Base-by-base conservation (phyloP, 2,113 vertebrate genomes). In the Spea bombifrons region DNA sequence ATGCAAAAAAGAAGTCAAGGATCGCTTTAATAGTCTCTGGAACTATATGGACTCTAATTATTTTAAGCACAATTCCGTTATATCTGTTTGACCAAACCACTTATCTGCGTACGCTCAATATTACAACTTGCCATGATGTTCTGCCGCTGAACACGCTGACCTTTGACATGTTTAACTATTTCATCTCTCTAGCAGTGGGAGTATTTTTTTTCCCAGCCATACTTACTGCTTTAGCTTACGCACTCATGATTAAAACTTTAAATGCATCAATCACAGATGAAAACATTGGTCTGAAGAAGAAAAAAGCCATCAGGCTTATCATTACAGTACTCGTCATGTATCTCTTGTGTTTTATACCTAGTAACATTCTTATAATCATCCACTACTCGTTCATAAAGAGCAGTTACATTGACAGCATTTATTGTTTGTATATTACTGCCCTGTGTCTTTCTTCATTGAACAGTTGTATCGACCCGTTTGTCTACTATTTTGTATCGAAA, bases 81-180 rank as follows among this genome's bases (percentile, higher is more conserved):
- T 99, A 94, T 80, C 78, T 95, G 8, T 88, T 94, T 74, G 87
- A 93, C 47, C 97, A 99, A 77, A 92, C 94, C 0, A 78, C 78
- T 15, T 44, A 75, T 0, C 66, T 94, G 44, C 8, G 68, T 1
- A 76, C 88, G 49, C 88, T 92, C 13, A 82, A 91, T 66, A 95
- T 98, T 83, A 97, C 94, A 44, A 99, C 97, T 50, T 99, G 97
- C 84, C 95, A 99, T 0, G 97, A 99, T 10, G 94, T 98, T 1
- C 55, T 91, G 77, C 87, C 90, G 0, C 12, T 87, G 70, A 59
- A 83, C 3, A 69, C 93, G 50, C 57, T 92, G 64, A 88, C 78
- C 50, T 76, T 64, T 0, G 88, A 87, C 5, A 92, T 95, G 66
- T 95, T 94, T 9, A 92, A 48, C 83, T 99, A 99, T 81, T 99